These are phyloP conservation scores for Bombus polaris DNA, from an alignment of 1,140 invertebrate species.

Conservation along the genomic window DNA sequence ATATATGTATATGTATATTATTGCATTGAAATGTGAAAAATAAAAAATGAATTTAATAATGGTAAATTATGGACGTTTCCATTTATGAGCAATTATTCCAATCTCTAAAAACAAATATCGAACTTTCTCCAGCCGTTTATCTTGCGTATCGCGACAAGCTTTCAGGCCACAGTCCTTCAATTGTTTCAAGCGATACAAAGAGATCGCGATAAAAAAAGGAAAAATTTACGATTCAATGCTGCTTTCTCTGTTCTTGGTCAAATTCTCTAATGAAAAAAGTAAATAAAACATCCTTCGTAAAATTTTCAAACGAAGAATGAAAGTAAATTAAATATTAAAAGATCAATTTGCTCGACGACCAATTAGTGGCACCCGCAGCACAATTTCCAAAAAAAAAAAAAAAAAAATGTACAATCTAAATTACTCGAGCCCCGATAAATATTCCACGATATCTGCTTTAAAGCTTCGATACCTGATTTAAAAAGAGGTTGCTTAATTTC, in stretches of 20 bases:
- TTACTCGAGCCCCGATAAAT: not conserved
- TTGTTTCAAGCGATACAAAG: not conserved
- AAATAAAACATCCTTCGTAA: too few species aligned
- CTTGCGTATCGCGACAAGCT: not conserved
- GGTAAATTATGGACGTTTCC: fast-evolving
- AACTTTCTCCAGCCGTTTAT: not conserved
- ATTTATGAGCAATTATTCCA: not conserved
- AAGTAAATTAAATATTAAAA: not conserved
- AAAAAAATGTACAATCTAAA: not conserved
- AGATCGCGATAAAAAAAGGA: not conserved
- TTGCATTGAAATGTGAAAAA: too few species aligned
- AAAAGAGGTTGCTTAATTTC: not conserved
- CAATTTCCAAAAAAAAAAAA: not conserved
- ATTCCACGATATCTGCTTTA: not conserved
- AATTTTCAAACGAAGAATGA: not conserved
- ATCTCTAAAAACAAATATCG: not conserved
- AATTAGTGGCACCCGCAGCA: not conserved
- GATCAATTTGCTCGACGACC: not conserved
- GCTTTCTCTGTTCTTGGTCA: too few species aligned
- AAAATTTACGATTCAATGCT: too few species aligned
- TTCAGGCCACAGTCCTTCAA: not conserved
- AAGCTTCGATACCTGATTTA: not conserved
- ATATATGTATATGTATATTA: not conserved
- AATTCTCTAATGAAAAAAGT: too few species aligned
- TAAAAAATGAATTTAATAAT: too few species aligned